Base-by-base conservation (phyloP, 2,888 invertebrate genomes). In the Acheta domesticus region DNA sequence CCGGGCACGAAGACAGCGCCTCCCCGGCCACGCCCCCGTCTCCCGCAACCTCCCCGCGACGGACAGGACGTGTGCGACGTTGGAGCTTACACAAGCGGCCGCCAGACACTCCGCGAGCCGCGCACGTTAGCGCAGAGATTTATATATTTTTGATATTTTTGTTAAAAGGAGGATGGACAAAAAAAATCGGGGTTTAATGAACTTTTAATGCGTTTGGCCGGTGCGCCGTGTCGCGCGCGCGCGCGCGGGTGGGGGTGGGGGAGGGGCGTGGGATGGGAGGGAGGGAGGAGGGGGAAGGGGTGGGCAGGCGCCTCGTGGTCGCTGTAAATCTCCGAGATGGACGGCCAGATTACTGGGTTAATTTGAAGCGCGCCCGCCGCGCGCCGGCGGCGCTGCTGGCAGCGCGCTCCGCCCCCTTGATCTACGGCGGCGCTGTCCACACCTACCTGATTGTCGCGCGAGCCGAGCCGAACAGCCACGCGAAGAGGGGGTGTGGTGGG, bases 91-190 rank as follows among this genome's bases (percentile, higher is more conserved):
- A 36, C 36, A 36, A 36, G 8, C 36, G 36, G 8, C 36, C 36
- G 62, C 8, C 16, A 8, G 16, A n/a, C 62, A 12, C 8, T n/a
- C 11, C 62, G 16, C 62, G 62, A 14, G 62, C n/a, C 16, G 16
- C 14, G 62, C 62, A n/a, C 2, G 62, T 62, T 62, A 62, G n/a
- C 62, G 16, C 16, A 5, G 62, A 62, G 62, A 62, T 62, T 62
- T 62, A 62, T 62, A 62, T 62, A 62, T 62, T 62, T 62, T 62
- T 62, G 62, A 62, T 62, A 62, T 62, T 62, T 62, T 62, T 62
- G 62, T 62, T 62, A 62, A 62, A 62, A 62, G 62, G 62, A 62
- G 62, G 8, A 8, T 19, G n/a, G 16, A 62, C 16, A 62, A 62
- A 36, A 62, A 62, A 62, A 62, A 62, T 62, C 62, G 62, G 62